Evolutionary conservation across 2,888 invertebrate species (phyloP).

Genomic region (Dermolepida albohirtum): DNA sequence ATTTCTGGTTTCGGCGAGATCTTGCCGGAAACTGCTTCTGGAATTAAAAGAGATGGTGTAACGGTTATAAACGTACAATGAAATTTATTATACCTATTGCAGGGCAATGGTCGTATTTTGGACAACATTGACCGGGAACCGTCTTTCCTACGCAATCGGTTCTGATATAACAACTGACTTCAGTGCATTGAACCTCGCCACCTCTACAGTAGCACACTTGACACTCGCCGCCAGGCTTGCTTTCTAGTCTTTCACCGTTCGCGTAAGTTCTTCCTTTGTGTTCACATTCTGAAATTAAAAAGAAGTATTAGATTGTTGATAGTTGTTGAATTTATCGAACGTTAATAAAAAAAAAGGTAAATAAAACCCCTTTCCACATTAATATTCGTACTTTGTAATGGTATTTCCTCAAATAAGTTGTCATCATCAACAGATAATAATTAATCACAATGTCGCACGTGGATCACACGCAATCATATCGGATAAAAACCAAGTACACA

Average conservation of each 20-base stretch:
- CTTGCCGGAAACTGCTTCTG: conserved; percentile 38
- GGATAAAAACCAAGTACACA: no score
- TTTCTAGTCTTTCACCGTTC: conserved; percentile 79
- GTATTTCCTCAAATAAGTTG: no score
- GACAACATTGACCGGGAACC: conserved; percentile 82
- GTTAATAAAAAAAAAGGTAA: no score
- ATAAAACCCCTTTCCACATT: no score
- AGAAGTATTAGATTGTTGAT: not conserved
- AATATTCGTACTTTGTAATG: no score
- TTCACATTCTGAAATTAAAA: conserved; percentile 75
- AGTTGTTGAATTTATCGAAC: not conserved
- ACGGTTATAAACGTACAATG: not conserved
- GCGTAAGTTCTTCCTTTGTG: conserved; percentile 79
- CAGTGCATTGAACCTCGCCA: conserved; percentile 81
- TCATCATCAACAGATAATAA: no score
- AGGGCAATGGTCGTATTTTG: conserved; percentile 85
- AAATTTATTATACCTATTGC: conserved; percentile 68
- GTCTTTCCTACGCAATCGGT: conserved; percentile 80
- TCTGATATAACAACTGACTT: conserved; percentile 80
- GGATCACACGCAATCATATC: no score
- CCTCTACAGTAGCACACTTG: conserved; percentile 85
- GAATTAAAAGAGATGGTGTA: not conserved
- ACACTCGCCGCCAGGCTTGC: conserved; percentile 79
- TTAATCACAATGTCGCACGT: no score
- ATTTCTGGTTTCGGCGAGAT: conserved; percentile 34